Conservation (phyloP, 2,113 vertebrate species). For the Numenius arquata region DNA sequence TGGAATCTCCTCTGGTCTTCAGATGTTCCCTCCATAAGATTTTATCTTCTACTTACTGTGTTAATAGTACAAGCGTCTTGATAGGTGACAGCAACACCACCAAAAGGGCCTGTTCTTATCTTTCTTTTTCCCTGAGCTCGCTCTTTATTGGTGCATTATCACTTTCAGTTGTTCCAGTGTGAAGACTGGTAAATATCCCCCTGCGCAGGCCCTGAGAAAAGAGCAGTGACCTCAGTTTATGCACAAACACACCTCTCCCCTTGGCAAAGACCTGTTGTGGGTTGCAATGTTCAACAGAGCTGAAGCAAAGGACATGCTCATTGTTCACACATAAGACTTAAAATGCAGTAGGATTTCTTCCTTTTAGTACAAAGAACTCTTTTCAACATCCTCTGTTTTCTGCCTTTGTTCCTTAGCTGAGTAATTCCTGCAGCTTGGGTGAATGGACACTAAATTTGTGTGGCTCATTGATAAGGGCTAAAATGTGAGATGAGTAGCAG, state of each 20-base stretch:
- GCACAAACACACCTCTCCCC: neutral
- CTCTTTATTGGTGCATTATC: neutral
- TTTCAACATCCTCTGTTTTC: neutral
- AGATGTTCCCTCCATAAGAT: accelerated
- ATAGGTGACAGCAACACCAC: neutral
- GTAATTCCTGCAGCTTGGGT: neutral
- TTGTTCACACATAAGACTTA: neutral
- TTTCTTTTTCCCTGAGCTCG: neutral
- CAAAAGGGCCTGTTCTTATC: neutral
- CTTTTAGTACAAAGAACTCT: neutral
- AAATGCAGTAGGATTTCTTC: neutral
- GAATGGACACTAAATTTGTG: neutral
- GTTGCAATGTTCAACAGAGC: neutral
- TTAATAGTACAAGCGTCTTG: neutral
- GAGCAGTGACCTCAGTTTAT: neutral
- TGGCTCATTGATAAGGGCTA: neutral
- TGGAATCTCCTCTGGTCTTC: neutral
- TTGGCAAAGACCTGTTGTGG: neutral
- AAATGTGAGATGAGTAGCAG: neutral
- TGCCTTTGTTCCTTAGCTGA: neutral
- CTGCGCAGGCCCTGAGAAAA: neutral
- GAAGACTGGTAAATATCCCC: neutral
- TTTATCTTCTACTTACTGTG: neutral
- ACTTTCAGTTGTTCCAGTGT: neutral
- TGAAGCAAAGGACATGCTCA: accelerated